These are phyloP conservation scores for Junco hyemalis DNA, from an alignment of 2,113 vertebrate species.

Conservation along the genomic window DNA sequence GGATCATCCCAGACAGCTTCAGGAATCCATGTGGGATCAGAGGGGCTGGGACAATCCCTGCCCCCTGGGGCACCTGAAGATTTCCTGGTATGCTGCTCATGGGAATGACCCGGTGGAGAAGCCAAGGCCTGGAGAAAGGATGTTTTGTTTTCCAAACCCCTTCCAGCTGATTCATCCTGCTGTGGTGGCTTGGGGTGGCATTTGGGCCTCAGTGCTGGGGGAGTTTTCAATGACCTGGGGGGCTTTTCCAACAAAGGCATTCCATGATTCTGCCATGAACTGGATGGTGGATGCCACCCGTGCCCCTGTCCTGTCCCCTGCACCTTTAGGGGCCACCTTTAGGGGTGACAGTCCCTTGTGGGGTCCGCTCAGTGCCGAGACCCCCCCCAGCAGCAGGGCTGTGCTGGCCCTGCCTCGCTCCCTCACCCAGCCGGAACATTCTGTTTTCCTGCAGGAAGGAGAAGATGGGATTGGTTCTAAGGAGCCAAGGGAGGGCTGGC, in stretches of 20 bases:
- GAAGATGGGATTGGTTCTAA: not conserved
- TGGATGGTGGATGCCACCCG: not conserved
- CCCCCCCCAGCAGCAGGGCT: not conserved
- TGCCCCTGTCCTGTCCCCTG: not conserved
- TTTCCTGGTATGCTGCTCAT: not conserved
- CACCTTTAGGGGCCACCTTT: not conserved
- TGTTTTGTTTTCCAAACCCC: not conserved
- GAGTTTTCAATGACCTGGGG: too few relatives aligned
- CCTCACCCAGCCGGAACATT: not conserved
- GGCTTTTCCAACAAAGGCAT: not conserved
- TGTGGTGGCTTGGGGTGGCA: not conserved
- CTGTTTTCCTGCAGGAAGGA: not conserved
- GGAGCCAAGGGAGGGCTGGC: not conserved
- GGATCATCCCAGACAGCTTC: not conserved
- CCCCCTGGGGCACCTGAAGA: fast-evolving
- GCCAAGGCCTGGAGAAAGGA: fast-evolving
- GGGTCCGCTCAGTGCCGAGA: not conserved
- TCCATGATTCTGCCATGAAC: fast-evolving
- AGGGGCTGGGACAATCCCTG: not conserved
- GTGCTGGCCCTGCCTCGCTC: not conserved
- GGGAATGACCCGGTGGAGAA: fast-evolving
- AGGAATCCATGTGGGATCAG: not conserved
- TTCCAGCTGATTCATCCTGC: not conserved
- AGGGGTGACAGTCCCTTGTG: fast-evolving
- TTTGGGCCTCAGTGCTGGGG: too few relatives aligned